Evolutionary conservation across 1,140 invertebrate species (phyloP), one percentile per base, ranked within the genome.

Genomic region (Holcopasites calliopsidis): DNA sequence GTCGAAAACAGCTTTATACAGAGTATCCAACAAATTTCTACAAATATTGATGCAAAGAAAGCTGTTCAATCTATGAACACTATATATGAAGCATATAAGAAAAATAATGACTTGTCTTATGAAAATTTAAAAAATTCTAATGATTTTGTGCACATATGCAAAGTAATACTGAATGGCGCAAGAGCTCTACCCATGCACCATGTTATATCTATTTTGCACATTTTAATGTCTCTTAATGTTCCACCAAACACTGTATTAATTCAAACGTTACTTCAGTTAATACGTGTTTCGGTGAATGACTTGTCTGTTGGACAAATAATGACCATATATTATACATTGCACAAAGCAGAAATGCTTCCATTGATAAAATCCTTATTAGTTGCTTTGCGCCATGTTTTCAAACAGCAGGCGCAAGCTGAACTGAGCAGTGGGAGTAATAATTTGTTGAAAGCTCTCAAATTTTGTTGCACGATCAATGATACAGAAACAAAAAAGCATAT

Each of bases 341-440:
- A 88, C 13, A 86, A 90, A 57, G 86, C 90, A 21, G 40, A 88
- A 54, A 58, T 38, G 8, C 93, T 92, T 47, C 93, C 94, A 78
- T 86, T 95, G 21, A 89, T 92, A 0, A 92, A 94, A 60, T 94
- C 94, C 3, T 77, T 95, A 6, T 89, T 91, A 76, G 86, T 93
- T 10, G 94, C 94, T 6, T 72, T 95, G 23, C 94, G 94, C 0
- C 83, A 94, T 18, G 92, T 94, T 2, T 95, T 95, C 85, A 92
- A 95, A 85, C 91, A 93, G 5, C 92, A 94, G 13, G 87, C 91
- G 16, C 71, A 88, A 13, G 92, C 66, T 28, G 77, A 80, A 49
- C 47, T 86, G 28, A 49, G 79, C 31, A 18, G n/a, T 1, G 16
- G 52, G 33, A 26, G 82, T 49, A 40, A 6, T 26, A 26, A 38